A percentile compares a stretch with the other conserved stretches of the same genome.
phyloP scores from a whole-genome alignment of 1,140 invertebrate species.

The Drosophila truncata region DNA sequence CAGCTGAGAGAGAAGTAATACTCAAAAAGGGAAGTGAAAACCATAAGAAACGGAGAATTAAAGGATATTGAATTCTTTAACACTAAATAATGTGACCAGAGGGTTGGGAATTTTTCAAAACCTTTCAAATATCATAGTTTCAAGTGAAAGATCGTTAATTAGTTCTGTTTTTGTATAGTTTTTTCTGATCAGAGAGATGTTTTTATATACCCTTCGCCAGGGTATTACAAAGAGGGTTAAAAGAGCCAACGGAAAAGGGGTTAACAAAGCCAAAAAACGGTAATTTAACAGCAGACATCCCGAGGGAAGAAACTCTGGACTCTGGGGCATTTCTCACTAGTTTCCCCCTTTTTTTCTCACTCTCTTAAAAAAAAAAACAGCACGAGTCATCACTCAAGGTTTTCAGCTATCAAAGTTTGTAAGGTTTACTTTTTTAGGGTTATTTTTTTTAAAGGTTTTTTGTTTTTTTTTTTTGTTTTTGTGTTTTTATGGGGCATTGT shows the following conservation, averaged over 20 bases:
- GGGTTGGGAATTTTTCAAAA: no score
- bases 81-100: background rate
- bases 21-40: conserved; percentile 2
- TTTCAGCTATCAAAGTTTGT: conserved; percentile 2
- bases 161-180: background rate
- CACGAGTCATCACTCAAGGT: conserved; percentile 22
- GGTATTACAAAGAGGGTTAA: background rate
- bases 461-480: background rate
- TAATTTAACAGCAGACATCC: conserved; percentile 47
- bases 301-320: conserved; percentile 8
- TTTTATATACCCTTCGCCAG: background rate
- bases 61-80: conserved; percentile 1
- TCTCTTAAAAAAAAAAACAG: conserved; percentile 7
- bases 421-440: background rate
- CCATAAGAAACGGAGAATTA: conserved; percentile 9
- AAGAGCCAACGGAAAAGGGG: conserved; percentile 20
- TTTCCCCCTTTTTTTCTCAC: background rate
- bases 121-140: background rate
- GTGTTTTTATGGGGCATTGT: background rate
- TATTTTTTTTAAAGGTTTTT: background rate
- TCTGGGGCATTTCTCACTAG: conserved; percentile 7
- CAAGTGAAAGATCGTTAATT: background rate
- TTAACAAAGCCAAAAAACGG: conserved; percentile 58
- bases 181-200: background rate
- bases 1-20: conserved; percentile 35